Evolutionary conservation across 2,113 vertebrate genomes (phyloP).

Genomic region (Corythornis cristatus): DNA sequence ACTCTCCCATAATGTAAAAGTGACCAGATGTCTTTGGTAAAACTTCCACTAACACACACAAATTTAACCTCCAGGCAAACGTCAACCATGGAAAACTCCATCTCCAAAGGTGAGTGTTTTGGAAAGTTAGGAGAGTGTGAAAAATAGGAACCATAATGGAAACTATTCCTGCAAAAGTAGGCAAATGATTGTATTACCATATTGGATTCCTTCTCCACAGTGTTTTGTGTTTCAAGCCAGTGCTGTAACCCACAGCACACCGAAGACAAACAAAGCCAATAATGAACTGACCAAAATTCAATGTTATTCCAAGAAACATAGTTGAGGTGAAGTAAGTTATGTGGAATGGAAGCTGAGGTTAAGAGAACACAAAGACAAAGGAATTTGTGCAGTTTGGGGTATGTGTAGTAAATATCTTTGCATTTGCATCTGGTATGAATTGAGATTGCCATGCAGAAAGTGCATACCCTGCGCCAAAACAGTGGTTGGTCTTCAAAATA

Average conservation of each 20-base stretch:
- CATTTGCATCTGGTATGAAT: constrained; percentile 39
- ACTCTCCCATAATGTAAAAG: neutral
- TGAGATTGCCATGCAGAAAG: constrained; percentile 50
- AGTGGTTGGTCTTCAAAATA: constrained; percentile 43
- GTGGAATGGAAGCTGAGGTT: constrained; percentile 56
- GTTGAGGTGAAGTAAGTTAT: constrained; percentile 64
- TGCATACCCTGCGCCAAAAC: constrained; percentile 12
- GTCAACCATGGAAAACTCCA: constrained; percentile 32
- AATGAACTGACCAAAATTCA: constrained; percentile 45
- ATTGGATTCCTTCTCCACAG: neutral
- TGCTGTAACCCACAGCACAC: constrained; percentile 6
- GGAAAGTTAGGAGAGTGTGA: constrained; percentile 59
- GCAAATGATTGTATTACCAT: constrained; percentile 20
- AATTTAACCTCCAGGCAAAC: constrained; percentile 50
- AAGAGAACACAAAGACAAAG: constrained; percentile 58
- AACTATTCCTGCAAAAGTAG: constrained; percentile 31
- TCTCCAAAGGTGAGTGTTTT: constrained; percentile 48
- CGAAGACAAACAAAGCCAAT: constrained; percentile 41
- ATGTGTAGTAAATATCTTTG: constrained; percentile 33
- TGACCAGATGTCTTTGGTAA: neutral
- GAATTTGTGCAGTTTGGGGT: constrained; percentile 43
- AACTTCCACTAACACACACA: neutral
- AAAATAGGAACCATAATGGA: constrained; percentile 27
- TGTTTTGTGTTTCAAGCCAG: neutral
- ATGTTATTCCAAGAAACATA: constrained; percentile 47